A percentile compares a stretch with the other conserved stretches of the same genome.
These are phyloP conservation scores for Fregata magnificens DNA, from an alignment of 2,113 vertebrate species.

Conservation along the genomic window DNA sequence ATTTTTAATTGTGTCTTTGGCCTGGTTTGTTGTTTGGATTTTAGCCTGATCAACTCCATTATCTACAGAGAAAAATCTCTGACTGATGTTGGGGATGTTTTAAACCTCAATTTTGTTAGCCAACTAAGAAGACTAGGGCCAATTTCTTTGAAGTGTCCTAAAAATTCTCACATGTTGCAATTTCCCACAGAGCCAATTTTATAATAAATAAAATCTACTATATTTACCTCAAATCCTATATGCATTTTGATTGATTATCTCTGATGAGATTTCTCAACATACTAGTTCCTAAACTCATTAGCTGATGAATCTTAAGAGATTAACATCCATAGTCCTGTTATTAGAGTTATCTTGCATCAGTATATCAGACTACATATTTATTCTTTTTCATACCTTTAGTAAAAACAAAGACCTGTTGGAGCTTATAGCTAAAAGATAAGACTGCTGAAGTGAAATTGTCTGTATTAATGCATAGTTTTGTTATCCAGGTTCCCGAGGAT, in stretches of 20 bases:
- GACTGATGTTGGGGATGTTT: neutral
- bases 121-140: neutral
- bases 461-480: neutral
- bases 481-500: neutral
- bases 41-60: neutral
- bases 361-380: neutral
- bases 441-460: neutral
- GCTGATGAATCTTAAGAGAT: neutral
- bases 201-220: neutral
- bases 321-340: neutral
- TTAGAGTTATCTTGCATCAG: neutral
- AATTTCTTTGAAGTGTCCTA: neutral
- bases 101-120: neutral
- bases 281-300: neutral
- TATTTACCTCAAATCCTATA: neutral
- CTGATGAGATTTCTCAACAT: neutral
- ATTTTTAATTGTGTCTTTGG: neutral
- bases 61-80: neutral
- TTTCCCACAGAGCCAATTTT: neutral
- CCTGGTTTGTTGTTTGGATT: neutral
- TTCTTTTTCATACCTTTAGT: neutral
- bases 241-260: neutral
- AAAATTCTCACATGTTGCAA: neutral
- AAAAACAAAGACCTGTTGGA: neutral
- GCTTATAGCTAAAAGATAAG: neutral